These are phyloP conservation scores for Volucella zonaria DNA, from an alignment of 2,888 invertebrate species.

Conservation along the genomic window DNA sequence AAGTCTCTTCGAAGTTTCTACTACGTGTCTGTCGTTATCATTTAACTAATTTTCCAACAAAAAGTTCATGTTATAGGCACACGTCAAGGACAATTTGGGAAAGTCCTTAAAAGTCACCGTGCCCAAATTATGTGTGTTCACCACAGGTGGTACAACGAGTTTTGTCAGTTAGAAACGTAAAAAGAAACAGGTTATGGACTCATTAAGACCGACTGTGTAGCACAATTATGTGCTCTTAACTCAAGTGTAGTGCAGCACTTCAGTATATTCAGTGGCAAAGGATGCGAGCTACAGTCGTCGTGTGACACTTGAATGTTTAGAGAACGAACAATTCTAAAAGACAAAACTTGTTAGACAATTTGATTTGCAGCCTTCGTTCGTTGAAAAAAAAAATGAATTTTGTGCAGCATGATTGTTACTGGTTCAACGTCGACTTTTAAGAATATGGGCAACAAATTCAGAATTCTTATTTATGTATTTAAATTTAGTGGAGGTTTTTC, in stretches of 20 bases:
- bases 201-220: conserved; percentile 63
- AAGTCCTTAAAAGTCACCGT: conserved; percentile 66
- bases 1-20: conserved; percentile 51
- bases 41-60: conserved; percentile 62
- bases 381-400: too few species aligned
- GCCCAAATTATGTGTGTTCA: conserved; percentile 60
- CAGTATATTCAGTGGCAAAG: conserved; percentile 45
- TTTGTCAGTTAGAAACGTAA: conserved; percentile 47
- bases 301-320: conserved; percentile 52
- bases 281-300: conserved; percentile 19
- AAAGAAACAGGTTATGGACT: conserved; percentile 51
- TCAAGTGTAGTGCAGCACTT: conserved; percentile 61
- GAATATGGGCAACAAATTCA: too few species aligned
- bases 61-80: conserved; percentile 47
- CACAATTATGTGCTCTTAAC: conserved; percentile 67
- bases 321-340: conserved; percentile 40
- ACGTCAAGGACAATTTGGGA: conserved; percentile 62
- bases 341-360: conserved; percentile 36
- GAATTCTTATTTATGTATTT: too few species aligned
- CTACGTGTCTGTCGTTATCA: conserved; percentile 66
- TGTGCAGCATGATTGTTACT: too few species aligned
- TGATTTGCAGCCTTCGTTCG: conserved; percentile 11
- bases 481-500: too few species aligned
- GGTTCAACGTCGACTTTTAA: too few species aligned
- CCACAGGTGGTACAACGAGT: conserved; percentile 69